A percentile compares a stretch with the other conserved stretches of the same genome.
These are phyloP conservation scores for Nerophis ophidion DNA, from an alignment of 2,113 vertebrate genomes.

Conservation along the genomic window DNA sequence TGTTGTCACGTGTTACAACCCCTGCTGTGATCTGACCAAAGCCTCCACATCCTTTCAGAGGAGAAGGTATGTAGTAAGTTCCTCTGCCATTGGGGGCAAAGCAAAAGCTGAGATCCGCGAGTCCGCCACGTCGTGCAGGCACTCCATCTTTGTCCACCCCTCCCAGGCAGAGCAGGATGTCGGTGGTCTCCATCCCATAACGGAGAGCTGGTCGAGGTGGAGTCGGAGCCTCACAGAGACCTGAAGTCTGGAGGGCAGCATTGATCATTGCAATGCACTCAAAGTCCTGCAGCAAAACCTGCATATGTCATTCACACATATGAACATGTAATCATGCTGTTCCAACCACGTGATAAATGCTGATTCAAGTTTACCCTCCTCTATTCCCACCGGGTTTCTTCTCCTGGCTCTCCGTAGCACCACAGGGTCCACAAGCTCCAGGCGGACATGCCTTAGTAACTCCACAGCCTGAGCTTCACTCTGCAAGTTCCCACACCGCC, in stretches of 20 bases:
- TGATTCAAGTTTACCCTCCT: neutral
- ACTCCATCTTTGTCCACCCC: conserved; percentile 71
- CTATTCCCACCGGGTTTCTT: conserved; percentile 74
- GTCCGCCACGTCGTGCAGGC: conserved; percentile 72
- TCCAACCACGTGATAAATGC: neutral
- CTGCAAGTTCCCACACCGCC: conserved; percentile 58
- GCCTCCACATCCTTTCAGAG: conserved; percentile 70
- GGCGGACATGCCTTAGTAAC: conserved; percentile 79
- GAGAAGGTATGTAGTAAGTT: conserved; percentile 82
- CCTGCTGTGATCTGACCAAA: conserved; percentile 74
- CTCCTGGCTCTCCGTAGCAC: conserved; percentile 80
- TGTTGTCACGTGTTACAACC: conserved; percentile 78
- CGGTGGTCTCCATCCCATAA: conserved; percentile 86
- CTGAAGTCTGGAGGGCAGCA: conserved; percentile 65
- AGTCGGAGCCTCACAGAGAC: conserved; percentile 61
- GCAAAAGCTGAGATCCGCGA: conserved; percentile 83
- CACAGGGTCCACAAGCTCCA: conserved; percentile 80
- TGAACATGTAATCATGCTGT: neutral
- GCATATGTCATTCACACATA: conserved; percentile 3
- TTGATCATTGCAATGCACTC: conserved; percentile 68
- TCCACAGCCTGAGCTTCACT: conserved; percentile 65
- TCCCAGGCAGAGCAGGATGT: conserved; percentile 83
- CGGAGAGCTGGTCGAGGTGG: conserved; percentile 72
- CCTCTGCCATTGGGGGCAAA: conserved; percentile 70
- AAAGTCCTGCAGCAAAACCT: conserved; percentile 71